Base-by-base conservation (phyloP, 30 jellyfish, hydroid and myxozoan genomes). In the Turritopsis rubra region DNA sequence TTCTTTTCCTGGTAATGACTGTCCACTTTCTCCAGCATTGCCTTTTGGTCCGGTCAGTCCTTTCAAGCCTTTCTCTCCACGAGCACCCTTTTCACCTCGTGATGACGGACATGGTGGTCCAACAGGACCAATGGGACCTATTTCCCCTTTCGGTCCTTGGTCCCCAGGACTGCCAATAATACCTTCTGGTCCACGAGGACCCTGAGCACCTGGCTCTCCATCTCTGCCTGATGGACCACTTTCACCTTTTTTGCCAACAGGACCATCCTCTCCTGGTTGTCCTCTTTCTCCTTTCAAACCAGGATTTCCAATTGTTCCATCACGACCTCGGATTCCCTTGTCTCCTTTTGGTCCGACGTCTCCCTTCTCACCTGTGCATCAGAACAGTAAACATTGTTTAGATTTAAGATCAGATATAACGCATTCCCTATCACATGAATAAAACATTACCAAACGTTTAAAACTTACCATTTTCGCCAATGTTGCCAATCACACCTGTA, bases 11-110 rank as follows among this genome's bases (percentile, higher is more conserved):
- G 91, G 65, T 25, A 75, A 21, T 31, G 96, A 97, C 29, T 4
- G 85, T 68, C 52, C 53, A 1, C 88, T 85, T 9, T 82, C 30
- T 66, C 52, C 92, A 25, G 97, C 97, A 28, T 85, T 75, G 41
- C 74, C 74, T 52, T 97, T 97, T 7, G 82, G 88, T 71, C 94
- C 91, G 28, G 96, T 97, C 21, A 29, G 85, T 31, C 96, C 96
- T 84, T 84, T 80, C 22, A 16, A 18, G n/a, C 87, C 87, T 28
- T 19, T 80, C 54, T 23, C 54, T 60, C 88, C 88, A 65, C 73
- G 88, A 21, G 27, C 75, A 16, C 97, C 97, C 52, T 53, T 65
- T 28, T 54, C 81, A 18, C 94, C 96, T 80, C 83, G 83, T 27
- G 87, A 82, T 21, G 90, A 92, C 53, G 22, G 66, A 24, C 77